Base-by-base conservation (phyloP, 2,797 vertebrate genomes). In the Perodicticus potto region DNA sequence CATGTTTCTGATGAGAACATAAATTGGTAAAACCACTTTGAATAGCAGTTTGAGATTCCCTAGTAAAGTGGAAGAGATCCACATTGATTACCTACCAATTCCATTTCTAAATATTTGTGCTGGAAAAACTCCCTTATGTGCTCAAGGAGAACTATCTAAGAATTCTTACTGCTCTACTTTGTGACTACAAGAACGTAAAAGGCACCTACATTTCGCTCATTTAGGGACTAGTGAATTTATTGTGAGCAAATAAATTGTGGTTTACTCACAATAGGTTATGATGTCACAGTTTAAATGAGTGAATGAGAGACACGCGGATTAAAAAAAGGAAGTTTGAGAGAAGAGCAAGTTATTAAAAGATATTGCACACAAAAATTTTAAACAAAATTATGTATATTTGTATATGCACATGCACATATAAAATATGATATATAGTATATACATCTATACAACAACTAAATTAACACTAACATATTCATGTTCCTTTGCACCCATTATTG, bases 161-260 rank as follows among this genome's bases (percentile, higher is more conserved):
- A 37, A 45, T 72, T 40, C 40, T 92, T 69, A 78, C 55, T 74
- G 81, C 20, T 19, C 11, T 77, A 49, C 25, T 34, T 80, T 83
- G 63, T 73, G 82, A 94, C 83, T 63, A n/a, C 22, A 63, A 92
- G 70, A 65, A 63, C 80, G 49, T 4, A 43, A 80, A 94, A 89
- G 34, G 65, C 25, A 74, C 81, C 70, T 13, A 13, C 22, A 7
- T 73, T 69, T 78, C 20, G 23, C 40, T 91, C 92, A 34, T 29
- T 14, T 49, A 87, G 87, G 67, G n/a, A 73, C 73, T 57, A 88
- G 63, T 10, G n/a, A n/a, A n/a, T n/a, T n/a, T n/a, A n/a, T n/a
- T n/a, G n/a, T n/a, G n/a, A n/a, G n/a, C n/a, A 76, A 89, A 40
- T 67, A 92, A 88, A 57, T n/a, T 76, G 81, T 65, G 29, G 86